Evolutionary conservation across 2,888 invertebrate genomes (phyloP), one percentile per base, ranked within the genome.

Genomic region (Sinhomidia bicolor): DNA sequence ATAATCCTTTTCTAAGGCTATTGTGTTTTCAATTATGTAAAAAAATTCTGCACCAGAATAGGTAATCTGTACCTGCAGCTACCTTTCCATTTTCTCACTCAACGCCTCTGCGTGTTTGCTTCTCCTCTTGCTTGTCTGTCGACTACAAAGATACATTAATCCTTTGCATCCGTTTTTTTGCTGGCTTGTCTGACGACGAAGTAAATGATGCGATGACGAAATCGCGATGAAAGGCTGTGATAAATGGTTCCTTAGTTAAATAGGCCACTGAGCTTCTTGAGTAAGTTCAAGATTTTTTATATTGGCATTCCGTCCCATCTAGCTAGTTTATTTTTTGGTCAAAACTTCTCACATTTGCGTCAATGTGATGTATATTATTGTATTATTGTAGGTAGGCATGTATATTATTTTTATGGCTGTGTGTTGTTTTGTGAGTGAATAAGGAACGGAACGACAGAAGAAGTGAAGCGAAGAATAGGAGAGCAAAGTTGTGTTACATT

Each of bases 231-330:
- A 76, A 85, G 85, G 78, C 76, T 78, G 26, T 76, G 85, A 78
- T 85, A 85, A 76, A 85, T 65, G 78, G 78, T 78, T 85, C 44
- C 71, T 85, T 78, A 74, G 57, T 54, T 60, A 85, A 78, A 85
- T 78, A 85, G 78, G 85, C 85, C 85, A 85, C 78, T 85, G 81
- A 81, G 81, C 65, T 81, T 60, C 65, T 81, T 81, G 47, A 65
- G 44, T 81, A 44, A 81, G 62, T 44, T 81, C 65, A 65, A 81
- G 81, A 62, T 29, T 57, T 29, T 36, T 20, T 79, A 41, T 36
- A 26, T 81, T 20, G 26, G 41, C 14, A 26, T 60, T 20, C 41
- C 12, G 9, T 51, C 57, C 47, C 29, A 51, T 54, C 54, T 79
- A 65, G 14, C 62, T 65, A 14, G 26, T 12, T n/a, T 76, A 20